Base-by-base conservation (phyloP, 2,888 invertebrate species). In the Pemphredon lugubris region DNA sequence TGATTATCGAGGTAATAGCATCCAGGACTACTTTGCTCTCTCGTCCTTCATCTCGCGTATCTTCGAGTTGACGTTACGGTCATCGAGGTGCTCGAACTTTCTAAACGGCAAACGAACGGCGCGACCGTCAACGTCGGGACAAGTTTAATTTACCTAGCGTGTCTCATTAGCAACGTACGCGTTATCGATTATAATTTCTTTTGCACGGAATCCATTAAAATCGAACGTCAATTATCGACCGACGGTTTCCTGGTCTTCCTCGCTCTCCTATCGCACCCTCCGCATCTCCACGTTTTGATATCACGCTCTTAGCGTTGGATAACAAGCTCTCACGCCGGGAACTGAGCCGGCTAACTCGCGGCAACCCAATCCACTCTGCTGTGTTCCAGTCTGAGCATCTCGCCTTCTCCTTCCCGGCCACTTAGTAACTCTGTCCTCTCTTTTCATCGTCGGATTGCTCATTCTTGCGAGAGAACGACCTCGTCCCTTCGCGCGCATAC, bases 271-370 rank as follows among this genome's bases (percentile, higher is more conserved):
- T 14, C 23, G 13, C 7, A 42, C n/a, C 4, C 13, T 14, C 16
- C 13, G 9, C 16, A 40, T 53, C 39, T 48, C 32, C 13, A 42
- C 34, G 18, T 54, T 45, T 13, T 13, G 53, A 23, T 58, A 48
- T 48, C 21, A 26, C 30, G 42, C 48, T 39, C 26, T 55, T 34
- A 40, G 30, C 76, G 71, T 82, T 71, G 76, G 69, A 81, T 82
- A 81, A 79, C 79, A 76, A 77, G 77, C 80, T 87, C 86, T 85
- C 84, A 85, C 85, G 86, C 65, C 77, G 75, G 81, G 83, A 85
- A 88, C 83, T 83, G 85, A 88, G 84, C 85, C 88, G 86, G 84
- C 75, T 87, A 89, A 88, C 86, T 85, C 83, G 85, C 77, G 84
- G 88, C 88, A 89, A 89, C 84, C 83, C 84, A 85, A 88, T 83